A percentile compares a stretch with the other conserved stretches of the same genome.
Evolutionary conservation across 2,113 vertebrate species (phyloP).

Genomic region (Motacilla tschutschensis): DNA sequence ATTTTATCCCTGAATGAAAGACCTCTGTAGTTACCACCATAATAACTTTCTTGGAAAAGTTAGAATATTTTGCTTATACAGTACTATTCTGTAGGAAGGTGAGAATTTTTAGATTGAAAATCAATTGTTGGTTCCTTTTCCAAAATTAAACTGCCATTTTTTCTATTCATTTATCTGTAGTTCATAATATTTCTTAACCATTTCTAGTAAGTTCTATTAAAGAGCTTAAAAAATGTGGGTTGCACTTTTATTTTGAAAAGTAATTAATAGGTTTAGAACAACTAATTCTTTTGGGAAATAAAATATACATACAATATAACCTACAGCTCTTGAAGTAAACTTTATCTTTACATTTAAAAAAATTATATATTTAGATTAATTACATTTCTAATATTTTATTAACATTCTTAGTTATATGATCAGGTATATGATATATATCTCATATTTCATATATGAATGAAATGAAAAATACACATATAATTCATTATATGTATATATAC

Average conservation of each 20-base stretch:
- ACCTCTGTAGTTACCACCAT: not conserved
- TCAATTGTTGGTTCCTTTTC: not conserved
- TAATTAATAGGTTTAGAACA: not conserved
- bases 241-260: not conserved
- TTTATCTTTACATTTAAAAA: not conserved
- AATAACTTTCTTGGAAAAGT: not conserved
- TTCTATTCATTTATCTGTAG: not conserved
- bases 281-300: not conserved
- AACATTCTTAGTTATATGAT: not conserved
- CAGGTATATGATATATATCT: too few species aligned
- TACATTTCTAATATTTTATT: not conserved
- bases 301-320: not conserved
- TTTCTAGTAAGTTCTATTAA: not conserved
- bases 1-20: not conserved
- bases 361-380: not conserved
- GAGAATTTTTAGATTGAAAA: not conserved
- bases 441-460: not conserved
- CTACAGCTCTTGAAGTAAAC: not conserved
- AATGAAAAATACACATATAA: not conserved
- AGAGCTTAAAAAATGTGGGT: fast-evolving
- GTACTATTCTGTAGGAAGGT: fast-evolving
- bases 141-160: not conserved
- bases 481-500: not conserved
- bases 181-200: not conserved
- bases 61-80: not conserved